Evolutionary conservation across 2,888 invertebrate genomes (phyloP).

Genomic region (Helicoverpa assulta): DNA sequence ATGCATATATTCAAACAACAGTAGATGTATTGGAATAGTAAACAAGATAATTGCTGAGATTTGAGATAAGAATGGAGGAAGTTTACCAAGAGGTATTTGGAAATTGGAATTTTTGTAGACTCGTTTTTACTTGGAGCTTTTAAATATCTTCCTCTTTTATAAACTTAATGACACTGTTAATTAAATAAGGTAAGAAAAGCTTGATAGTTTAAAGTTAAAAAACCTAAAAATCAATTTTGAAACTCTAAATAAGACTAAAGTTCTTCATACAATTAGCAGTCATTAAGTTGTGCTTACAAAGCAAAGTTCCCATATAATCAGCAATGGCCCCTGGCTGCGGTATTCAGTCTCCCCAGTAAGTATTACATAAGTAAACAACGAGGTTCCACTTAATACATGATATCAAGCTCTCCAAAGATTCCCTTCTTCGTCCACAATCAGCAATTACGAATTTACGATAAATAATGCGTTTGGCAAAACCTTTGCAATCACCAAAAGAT

Average conservation of each 20-base stretch:
- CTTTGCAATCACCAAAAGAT: constrained; percentile 49
- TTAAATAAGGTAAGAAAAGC: no score
- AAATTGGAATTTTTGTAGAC: background rate
- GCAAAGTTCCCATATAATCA: constrained; percentile 37
- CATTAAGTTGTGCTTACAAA: constrained; percentile 26
- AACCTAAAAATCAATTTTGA: background rate
- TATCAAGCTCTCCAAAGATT: constrained; percentile 77
- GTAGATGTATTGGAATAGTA: constrained; percentile 28
- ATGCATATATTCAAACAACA: constrained; percentile 50
- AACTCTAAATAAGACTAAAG: background rate
- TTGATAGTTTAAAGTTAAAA: no score
- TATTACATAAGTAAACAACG: constrained; percentile 62
- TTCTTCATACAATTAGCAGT: constrained; percentile 22
- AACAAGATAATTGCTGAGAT: constrained; percentile 42
- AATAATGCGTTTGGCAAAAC: constrained; percentile 81
- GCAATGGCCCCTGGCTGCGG: constrained; percentile 30
- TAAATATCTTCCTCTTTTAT: background rate
- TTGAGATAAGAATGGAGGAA: constrained; percentile 50
- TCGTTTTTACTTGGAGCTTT: background rate
- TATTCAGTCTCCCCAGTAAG: constrained; percentile 29
- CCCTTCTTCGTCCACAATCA: constrained; percentile 75
- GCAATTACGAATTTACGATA: constrained; percentile 86
- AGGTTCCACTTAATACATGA: constrained; percentile 74
- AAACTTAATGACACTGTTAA: background rate
- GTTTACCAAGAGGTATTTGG: constrained; percentile 35